A percentile compares a stretch with the other conserved stretches of the same genome.
These are phyloP conservation scores for Dolichomitus sp. DNA, from an alignment of 2,888 invertebrate species.

Conservation along the genomic window DNA sequence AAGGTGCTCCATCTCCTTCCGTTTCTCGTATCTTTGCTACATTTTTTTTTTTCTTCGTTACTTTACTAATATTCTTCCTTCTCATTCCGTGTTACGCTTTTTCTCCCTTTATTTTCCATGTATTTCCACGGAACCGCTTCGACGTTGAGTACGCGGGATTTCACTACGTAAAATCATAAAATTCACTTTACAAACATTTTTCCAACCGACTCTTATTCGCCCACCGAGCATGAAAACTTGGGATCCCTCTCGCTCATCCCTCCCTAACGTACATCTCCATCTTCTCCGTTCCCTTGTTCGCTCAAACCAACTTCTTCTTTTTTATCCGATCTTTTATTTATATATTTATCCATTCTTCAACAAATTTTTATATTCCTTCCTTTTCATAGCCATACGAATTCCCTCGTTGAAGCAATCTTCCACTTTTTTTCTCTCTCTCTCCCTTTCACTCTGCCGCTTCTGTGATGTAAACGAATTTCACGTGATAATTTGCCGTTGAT, in stretches of 20 bases:
- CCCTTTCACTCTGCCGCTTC: background rate
- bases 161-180: constrained; percentile 64
- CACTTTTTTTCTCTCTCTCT: background rate
- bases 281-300: constrained; percentile 19
- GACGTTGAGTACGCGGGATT: constrained; percentile 52
- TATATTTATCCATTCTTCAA: constrained; percentile 42
- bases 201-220: constrained; percentile 53
- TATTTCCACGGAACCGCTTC: constrained; percentile 45
- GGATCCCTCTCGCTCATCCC: constrained; percentile 42
- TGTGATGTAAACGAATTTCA: constrained; percentile 9
- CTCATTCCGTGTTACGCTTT: constrained; percentile 36
- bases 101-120: constrained; percentile 36
- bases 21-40: constrained; percentile 10
- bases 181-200: constrained; percentile 67
- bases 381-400: constrained; percentile 22
- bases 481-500: constrained; percentile 14
- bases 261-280: constrained; percentile 39
- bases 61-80: constrained; percentile 55
- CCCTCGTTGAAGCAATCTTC: background rate
- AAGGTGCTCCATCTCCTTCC: constrained; percentile 20
- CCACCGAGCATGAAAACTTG: constrained; percentile 57
- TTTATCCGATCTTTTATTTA: constrained; percentile 55
- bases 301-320: constrained; percentile 6
- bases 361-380: constrained; percentile 22
- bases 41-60: constrained; percentile 39